Percentiles rank a stretch among this genome's conserved stretches.
phyloP scores from a whole-genome alignment of 2,888 invertebrate species.

The Chrysolina americana region DNA sequence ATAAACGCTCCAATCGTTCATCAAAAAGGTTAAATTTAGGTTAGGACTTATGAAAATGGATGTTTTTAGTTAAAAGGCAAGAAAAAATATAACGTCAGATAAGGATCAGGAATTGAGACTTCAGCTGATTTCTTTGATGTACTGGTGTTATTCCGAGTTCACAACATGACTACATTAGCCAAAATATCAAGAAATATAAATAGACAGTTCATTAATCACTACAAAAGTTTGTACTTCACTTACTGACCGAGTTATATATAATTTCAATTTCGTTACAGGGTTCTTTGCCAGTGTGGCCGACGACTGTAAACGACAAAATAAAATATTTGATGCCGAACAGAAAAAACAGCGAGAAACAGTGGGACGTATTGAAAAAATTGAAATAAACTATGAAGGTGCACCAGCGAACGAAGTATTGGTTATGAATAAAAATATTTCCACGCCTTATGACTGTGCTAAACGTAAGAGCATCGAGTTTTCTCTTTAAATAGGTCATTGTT shows the following conservation, averaged over 20 bases:
- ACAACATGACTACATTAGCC: background rate
- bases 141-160: background rate
- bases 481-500: background rate
- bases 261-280: background rate
- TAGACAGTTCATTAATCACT: conserved; percentile 2
- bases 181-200: conserved; percentile 10
- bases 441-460: conserved; percentile 92
- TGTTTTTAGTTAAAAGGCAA: background rate
- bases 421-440: conserved; percentile 94
- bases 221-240: conserved; percentile 17
- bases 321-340: conserved; percentile 84
- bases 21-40: background rate
- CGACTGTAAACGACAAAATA: conserved; percentile 71
- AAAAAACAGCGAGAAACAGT: conserved; percentile 80
- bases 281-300: conserved; percentile 44
- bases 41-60: background rate
- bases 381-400: conserved; percentile 83
- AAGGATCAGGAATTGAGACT: no score
- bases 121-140: no score
- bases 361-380: conserved; percentile 92
- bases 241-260: background rate
- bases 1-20: background rate
- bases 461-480: conserved; percentile 74
- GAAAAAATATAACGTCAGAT: no score
- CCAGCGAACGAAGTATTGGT: conserved; percentile 82